Percentiles rank a stretch among this genome's conserved stretches.
These are phyloP conservation scores for Matsumyia berberina DNA, from an alignment of 2,888 invertebrate genomes.

Conservation along the genomic window DNA sequence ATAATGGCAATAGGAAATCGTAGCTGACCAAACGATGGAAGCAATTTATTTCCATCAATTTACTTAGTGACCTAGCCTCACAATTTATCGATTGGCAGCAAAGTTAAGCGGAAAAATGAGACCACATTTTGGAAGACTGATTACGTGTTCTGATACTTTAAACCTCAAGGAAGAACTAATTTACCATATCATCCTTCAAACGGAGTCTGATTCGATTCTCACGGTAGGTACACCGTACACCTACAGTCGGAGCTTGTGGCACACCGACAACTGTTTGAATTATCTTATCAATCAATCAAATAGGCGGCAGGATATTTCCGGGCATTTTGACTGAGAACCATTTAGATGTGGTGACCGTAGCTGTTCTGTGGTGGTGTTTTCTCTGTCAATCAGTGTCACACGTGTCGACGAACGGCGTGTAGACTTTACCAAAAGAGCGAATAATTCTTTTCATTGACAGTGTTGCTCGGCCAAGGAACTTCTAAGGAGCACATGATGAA, in stretches of 20 bases:
- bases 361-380: conserved; percentile 1
- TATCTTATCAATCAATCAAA: conserved; percentile 51
- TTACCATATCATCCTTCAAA: not conserved
- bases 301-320: conserved; percentile 39
- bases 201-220: not conserved
- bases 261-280: conserved; percentile 8
- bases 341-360: conserved; percentile 31
- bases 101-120: conserved; percentile 35
- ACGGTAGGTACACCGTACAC: not conserved
- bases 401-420: not conserved
- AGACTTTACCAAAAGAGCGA: not conserved
- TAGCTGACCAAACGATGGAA: conserved; percentile 7
- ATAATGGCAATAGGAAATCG: not conserved
- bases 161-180: not conserved
- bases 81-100: conserved; percentile 33
- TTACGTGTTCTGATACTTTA: not conserved
- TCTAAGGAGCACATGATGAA: not conserved
- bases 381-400: conserved; percentile 45
- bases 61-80: conserved; percentile 13
- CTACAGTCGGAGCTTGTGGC: not conserved
- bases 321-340: conserved; percentile 17
- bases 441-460: not conserved
- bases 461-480: not conserved
- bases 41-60: conserved; percentile 39
- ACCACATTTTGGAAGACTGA: conserved; percentile 9